Conservation (phyloP, 1,140 invertebrate genomes). For the Ridgeia piscesae region DNA sequence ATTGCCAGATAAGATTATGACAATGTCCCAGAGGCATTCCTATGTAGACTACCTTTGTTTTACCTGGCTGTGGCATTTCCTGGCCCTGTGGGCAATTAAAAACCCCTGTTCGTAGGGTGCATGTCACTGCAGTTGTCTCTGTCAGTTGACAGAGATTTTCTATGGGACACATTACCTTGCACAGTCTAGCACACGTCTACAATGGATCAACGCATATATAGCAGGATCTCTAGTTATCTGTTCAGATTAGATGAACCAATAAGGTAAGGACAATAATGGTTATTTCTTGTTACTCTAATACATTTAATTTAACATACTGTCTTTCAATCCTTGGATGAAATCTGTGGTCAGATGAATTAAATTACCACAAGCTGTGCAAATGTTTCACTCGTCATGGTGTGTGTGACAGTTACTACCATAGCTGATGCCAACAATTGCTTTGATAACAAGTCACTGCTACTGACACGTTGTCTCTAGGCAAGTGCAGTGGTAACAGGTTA, state of each 20-base stretch:
- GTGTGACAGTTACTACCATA: too few relatives aligned
- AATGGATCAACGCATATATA: background rate
- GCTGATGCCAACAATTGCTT: too few relatives aligned
- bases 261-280: background rate
- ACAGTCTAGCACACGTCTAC: background rate
- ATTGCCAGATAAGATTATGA: background rate
- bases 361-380: too few relatives aligned
- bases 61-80: background rate
- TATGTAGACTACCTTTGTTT: background rate
- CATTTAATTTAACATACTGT: background rate
- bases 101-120: background rate
- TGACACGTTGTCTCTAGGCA: too few relatives aligned
- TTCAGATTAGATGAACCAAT: background rate
- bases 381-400: too few relatives aligned
- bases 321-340: too few relatives aligned
- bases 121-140: background rate
- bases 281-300: background rate
- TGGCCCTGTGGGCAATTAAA: background rate
- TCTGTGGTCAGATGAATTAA: too few relatives aligned
- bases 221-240: background rate
- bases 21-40: background rate
- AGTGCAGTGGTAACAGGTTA: too few relatives aligned
- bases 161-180: background rate
- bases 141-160: background rate
- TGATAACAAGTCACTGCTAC: too few relatives aligned